Evolutionary conservation across 2,888 invertebrate species (phyloP).

Genomic region (Phaedon cochleariae): DNA sequence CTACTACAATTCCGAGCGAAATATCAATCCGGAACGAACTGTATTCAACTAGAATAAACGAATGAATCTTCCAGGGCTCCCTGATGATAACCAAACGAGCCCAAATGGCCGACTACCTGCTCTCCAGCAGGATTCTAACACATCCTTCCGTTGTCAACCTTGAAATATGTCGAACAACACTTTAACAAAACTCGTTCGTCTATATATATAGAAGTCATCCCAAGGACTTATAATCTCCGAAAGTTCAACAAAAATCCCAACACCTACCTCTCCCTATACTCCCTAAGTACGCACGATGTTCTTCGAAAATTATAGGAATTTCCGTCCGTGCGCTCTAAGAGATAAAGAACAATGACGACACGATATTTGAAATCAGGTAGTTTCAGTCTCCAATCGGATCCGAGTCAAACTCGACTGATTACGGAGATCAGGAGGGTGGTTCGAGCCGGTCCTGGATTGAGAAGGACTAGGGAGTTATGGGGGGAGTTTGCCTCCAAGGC

Average conservation of each 20-base stretch:
- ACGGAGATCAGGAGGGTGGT: conserved; percentile 61
- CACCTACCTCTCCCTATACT: too few species aligned
- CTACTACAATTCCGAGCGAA: too few species aligned
- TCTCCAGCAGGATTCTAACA: conserved; percentile 90
- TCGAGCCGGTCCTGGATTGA: conserved; percentile 71
- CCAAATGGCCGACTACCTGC: conserved; percentile 81
- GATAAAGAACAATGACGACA: conserved; percentile 81
- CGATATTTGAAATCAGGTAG: conserved; percentile 67
- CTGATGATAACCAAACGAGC: conserved; percentile 80
- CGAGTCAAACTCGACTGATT: conserved; percentile 71
- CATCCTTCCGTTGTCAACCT: too few species aligned
- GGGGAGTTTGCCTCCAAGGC: conserved; percentile 77
- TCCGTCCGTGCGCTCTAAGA: conserved; percentile 82
- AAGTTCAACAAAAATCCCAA: too few species aligned
- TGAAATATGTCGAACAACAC: too few species aligned
- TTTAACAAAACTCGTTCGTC: too few species aligned
- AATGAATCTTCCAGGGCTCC: conserved; percentile 66
- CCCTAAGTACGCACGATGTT: too few species aligned
- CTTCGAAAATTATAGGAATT: too few species aligned
- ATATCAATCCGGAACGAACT: too few species aligned
- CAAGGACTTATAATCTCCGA: too few species aligned
- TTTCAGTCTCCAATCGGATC: conserved; percentile 76
- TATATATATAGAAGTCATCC: too few species aligned
- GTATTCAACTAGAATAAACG: too few species aligned
- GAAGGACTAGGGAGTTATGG: conserved; percentile 74